Base-by-base conservation (phyloP, 2,113 vertebrate genomes). In the Machaerirhynchus nigripectus region DNA sequence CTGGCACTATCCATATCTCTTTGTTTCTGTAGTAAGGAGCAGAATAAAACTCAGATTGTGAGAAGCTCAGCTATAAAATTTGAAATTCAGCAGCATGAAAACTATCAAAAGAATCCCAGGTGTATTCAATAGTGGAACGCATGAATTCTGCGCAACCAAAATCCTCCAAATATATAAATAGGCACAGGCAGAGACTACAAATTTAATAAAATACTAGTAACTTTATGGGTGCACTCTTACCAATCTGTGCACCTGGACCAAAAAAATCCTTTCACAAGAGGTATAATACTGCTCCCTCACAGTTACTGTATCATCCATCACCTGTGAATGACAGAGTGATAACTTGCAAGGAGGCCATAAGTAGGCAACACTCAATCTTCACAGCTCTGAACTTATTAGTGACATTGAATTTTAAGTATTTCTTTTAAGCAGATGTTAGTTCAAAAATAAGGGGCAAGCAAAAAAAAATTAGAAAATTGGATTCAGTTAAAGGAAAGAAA, bases 1-100 rank as follows among this genome's bases (percentile, higher is more conserved):
- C 37, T 0, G 1, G 23, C 9, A 64, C 42, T 3, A 2, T 2
- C 0, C 1, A 1, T 18, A n/a, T 80, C 35, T 61, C 61, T 71
- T 4, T 71, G 42, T 42, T 69, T 73, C 28, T 33, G 14, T 39
- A 90, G 47, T 20, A 55, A 89, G 16, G 16, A 87, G 53, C 9
- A 49, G 35, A 92, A 59, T 40, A 59, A 86, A 81, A 24, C 11
- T 63, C 27, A 68, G 30, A 55, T 64, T 87, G 26, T 13, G 42
- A 85, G 23, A 19, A 65, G 33, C 44, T 61, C 74, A 33, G 28
- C 33, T 91, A 21, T 14, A 37, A 28, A 84, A 63, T 30, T 15
- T 89, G 44, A 82, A 80, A 86, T 47, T 85, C 26, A 3, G 47
- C 35, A 75, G 86, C 56, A 31, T 15, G 46, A 56, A 84, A 91